phyloP scores from a whole-genome alignment of 2,888 invertebrate species.

The Palloptera scutellata region DNA sequence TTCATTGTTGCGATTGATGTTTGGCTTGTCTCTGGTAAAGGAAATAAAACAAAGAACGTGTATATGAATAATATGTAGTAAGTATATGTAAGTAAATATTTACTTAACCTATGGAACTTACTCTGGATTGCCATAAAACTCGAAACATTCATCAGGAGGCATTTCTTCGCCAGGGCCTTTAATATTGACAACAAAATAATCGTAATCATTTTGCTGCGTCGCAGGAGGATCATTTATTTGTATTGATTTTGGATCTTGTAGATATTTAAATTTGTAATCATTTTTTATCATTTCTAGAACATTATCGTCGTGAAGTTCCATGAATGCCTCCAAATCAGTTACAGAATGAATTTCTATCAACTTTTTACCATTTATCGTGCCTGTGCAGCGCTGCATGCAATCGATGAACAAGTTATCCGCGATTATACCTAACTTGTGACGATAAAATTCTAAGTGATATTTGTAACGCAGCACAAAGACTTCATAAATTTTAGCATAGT shows the following conservation, averaged over 20 bases:
- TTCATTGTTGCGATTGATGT: not conserved
- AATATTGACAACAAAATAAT: slow-evolving; percentile 20
- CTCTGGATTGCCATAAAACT: slow-evolving; percentile 50
- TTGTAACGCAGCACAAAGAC: slow-evolving; percentile 65
- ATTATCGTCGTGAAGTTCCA: slow-evolving; percentile 43
- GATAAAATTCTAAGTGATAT: slow-evolving; percentile 66
- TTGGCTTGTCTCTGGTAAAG: slow-evolving; percentile 28
- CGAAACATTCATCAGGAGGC: slow-evolving; percentile 40
- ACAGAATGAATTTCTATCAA: slow-evolving; percentile 28
- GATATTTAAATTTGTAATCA: slow-evolving; percentile 37
- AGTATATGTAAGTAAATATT: not conserved
- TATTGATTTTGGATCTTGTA: not conserved
- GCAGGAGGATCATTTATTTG: not conserved
- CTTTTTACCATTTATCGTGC: slow-evolving; percentile 19
- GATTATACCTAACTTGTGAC: slow-evolving; percentile 62
- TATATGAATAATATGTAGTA: not conserved
- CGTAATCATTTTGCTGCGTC: not conserved
- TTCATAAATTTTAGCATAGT: slow-evolving; percentile 63
- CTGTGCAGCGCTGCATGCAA: slow-evolving; percentile 29
- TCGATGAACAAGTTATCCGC: slow-evolving; percentile 58
- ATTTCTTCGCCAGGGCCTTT: slow-evolving; percentile 46
- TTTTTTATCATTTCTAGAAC: slow-evolving; percentile 39
- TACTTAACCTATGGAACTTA: slow-evolving; percentile 33
- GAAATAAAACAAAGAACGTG: slow-evolving; percentile 1
- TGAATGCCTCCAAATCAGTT: slow-evolving; percentile 35